Evolutionary conservation across 2,113 vertebrate species (phyloP), one percentile per base, ranked within the genome.

Genomic region (Chaetodon auriga): DNA sequence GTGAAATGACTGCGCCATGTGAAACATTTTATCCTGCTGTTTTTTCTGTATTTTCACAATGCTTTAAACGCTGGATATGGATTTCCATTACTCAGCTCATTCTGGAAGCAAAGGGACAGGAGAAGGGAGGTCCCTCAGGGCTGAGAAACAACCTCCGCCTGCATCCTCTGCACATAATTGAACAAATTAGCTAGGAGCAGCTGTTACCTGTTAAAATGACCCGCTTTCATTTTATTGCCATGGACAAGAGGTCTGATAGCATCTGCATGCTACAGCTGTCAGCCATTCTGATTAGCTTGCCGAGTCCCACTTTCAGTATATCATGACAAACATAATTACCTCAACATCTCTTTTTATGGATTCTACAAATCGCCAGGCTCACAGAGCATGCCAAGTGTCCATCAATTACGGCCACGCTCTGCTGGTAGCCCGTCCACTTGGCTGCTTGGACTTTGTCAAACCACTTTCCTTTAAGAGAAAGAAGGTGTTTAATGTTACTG

Each of bases 181-280:
- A 95, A 94, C 94, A 94, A 95, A 95, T 96, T 94, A 95, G 91
- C 86, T 58, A 80, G 60, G 88, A 95, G 76, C 95, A 96, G 94
- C 94, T 95, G 95, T 92, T 95, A 95, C 93, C 94, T 95, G 94
- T 95, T 95, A 91, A 94, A 95, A 95, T 94, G 94, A 94, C 94
- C 95, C 72, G 89, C 92, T 93, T 93, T 94, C 90, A 89, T 93
- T 95, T 95, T 86, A 95, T 92, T 75, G 81, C 92, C 82, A 51
- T 64, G 92, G 94, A 95, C 95, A 91, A 93, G 92, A 92, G 94
- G 91, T 94, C 93, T 89, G 94, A 93, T 92, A 94, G 92, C 95
- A 95, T 95, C 94, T 95, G 95, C 91, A 94, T 81, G 69, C 89
- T 87, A 83, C 95, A 95, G 94, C 94, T 95, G 95, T 94, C 93